Evolutionary conservation across 2,113 vertebrate species (phyloP).

Genomic region (Leucopternis melanops): DNA sequence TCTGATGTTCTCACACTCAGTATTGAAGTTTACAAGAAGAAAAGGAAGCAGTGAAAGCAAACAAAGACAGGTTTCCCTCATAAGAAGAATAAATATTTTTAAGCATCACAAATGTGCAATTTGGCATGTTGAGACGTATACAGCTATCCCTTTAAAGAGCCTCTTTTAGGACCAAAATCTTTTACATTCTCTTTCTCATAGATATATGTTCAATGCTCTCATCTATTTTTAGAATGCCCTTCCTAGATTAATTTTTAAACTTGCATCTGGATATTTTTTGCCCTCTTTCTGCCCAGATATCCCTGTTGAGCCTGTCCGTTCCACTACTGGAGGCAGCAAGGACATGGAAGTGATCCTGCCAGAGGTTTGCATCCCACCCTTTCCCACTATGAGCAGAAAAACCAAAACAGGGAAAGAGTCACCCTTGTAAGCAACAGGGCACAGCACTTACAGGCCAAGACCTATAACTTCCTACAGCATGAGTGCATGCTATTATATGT

Average conservation of each 20-base stretch:
- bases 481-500: not conserved
- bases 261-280: not conserved
- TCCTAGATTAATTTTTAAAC: constrained; percentile 38
- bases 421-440: not conserved
- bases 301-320: not conserved
- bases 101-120: not conserved
- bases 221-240: constrained; percentile 24
- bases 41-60: not conserved
- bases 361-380: not conserved
- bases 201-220: not conserved
- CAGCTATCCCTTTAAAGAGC: not conserved
- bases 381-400: not conserved
- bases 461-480: not conserved
- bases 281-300: not conserved
- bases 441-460: not conserved
- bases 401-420: not conserved
- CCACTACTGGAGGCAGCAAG: not conserved
- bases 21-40: not conserved
- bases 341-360: not conserved
- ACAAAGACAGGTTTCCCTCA: not conserved
- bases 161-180: not conserved
- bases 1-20: not conserved
- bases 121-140: not conserved
- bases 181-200: not conserved
- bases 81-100: not conserved